Evolutionary conservation across 2,797 vertebrate species (phyloP).

Genomic region (Numenius phaeopus): DNA sequence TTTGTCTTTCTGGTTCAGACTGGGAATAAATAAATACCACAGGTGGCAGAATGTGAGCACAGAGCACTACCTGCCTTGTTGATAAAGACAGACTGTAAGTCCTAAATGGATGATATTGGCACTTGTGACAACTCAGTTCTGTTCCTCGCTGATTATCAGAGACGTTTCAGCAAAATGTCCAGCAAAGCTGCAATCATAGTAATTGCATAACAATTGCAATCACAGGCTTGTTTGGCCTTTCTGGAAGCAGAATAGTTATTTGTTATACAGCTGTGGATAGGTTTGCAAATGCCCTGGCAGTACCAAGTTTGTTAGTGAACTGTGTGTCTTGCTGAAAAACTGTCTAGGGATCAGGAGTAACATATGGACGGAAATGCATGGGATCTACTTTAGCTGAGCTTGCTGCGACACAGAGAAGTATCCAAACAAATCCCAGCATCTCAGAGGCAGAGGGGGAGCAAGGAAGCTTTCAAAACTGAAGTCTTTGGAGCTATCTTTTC

Average conservation of each 20-base stretch:
- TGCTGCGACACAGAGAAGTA: background rate
- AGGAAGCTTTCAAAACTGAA: background rate
- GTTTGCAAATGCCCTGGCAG: slow-evolving; percentile 9
- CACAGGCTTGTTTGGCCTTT: slow-evolving; percentile 42
- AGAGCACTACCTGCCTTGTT: slow-evolving; percentile 18
- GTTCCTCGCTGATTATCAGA: slow-evolving; percentile 37
- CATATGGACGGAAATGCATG: background rate
- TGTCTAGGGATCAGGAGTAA: background rate
- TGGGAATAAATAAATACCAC: slow-evolving; percentile 42
- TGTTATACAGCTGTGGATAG: background rate
- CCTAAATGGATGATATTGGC: slow-evolving; percentile 27
- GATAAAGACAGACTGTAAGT: background rate
- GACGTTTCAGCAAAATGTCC: slow-evolving; percentile 37
- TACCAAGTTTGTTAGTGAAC: background rate
- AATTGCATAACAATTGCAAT: slow-evolving; percentile 57
- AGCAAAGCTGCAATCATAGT: slow-evolving; percentile 54
- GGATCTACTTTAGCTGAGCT: background rate
- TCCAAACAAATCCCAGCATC: background rate
- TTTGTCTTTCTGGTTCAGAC: slow-evolving; percentile 25
- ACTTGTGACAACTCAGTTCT: slow-evolving; percentile 29
- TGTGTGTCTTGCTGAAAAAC: background rate
- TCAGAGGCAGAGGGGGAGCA: background rate
- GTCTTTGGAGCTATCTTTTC: background rate
- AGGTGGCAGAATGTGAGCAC: slow-evolving; percentile 26
- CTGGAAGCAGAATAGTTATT: slow-evolving; percentile 17